phyloP scores from a whole-genome alignment of 2,797 vertebrate genomes.

The Todus mexicanus region DNA sequence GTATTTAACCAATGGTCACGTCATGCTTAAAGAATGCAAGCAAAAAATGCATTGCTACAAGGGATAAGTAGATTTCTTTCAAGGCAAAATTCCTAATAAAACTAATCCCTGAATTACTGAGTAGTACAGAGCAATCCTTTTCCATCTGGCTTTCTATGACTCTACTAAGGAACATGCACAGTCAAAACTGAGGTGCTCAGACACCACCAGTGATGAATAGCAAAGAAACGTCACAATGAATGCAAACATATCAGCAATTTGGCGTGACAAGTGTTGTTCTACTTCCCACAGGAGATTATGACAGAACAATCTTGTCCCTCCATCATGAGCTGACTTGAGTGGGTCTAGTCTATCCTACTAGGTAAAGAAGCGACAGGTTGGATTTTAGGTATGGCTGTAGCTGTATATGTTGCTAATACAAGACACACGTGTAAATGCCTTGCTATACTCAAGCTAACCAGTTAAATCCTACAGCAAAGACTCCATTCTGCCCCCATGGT shows the following conservation, averaged over 20 bases:
- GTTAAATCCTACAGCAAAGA: neutral
- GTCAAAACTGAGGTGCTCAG: neutral
- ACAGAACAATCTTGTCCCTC: neutral
- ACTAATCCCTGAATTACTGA: neutral
- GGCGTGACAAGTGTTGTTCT: neutral
- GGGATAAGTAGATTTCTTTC: neutral
- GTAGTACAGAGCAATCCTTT: neutral
- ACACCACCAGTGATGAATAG: accelerated
- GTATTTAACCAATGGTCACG: neutral
- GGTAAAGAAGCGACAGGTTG: neutral
- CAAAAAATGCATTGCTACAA: neutral
- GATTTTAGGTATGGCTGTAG: neutral
- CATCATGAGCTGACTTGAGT: neutral
- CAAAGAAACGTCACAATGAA: accelerated
- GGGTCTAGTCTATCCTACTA: neutral
- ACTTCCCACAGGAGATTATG: neutral
- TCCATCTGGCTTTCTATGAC: neutral
- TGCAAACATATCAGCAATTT: neutral
- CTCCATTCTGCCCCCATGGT: neutral
- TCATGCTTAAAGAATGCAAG: neutral
- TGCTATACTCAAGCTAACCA: neutral
- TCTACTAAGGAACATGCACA: neutral
- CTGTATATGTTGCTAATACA: neutral
- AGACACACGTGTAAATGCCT: accelerated
- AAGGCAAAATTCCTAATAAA: neutral